Base-by-base conservation (phyloP, 2,888 invertebrate species). In the Drymonia ruficornis region DNA sequence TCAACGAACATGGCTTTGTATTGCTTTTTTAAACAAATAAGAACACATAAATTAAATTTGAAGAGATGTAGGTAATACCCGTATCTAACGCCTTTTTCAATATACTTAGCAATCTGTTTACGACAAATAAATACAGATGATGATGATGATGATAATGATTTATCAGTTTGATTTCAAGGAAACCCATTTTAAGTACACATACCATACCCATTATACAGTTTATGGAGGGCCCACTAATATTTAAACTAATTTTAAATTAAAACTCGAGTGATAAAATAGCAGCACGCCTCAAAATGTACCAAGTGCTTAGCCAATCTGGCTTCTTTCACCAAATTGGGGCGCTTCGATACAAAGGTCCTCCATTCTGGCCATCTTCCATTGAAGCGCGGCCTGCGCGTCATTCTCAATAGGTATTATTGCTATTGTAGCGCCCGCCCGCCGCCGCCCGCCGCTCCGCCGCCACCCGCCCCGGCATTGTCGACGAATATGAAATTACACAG, bases 41-140 rank as follows among this genome's bases (percentile, higher is more conserved):
- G 4, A 23, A 6, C 4, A 1, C 3, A 0, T 23, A 23, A 23
- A 23, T 23, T 23, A 23, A 23, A 23, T 23, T n/a, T 38, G 48
- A 49, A 64, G 48, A 52, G 50, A 45, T 36, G 12, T 46, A 55
- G 49, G 55, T 58, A 62, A 45, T 15, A 38, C 23, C 7, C 23
- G 3, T 23, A 38, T 42, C 55, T 48, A 53, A 49, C 47, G 68
- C 68, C 67, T 68, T 49, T 50, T 59, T 50, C 45, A 55, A 64
- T 71, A 56, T 46, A 38, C 45, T 31, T 53, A 55, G 71, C 65
- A 59, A 71, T 57, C 4, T 6, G 11, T 31, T 36, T n/a, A 36
- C 36, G 36, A 36, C 2, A n/a, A n/a, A n/a, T 11, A 3, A 9
- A 31, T 31, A 31, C 31, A 11, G 31, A 31, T 31, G 28, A 28